Base-by-base conservation (phyloP, 1,140 invertebrate genomes). In the Polyergus mexicanus region DNA sequence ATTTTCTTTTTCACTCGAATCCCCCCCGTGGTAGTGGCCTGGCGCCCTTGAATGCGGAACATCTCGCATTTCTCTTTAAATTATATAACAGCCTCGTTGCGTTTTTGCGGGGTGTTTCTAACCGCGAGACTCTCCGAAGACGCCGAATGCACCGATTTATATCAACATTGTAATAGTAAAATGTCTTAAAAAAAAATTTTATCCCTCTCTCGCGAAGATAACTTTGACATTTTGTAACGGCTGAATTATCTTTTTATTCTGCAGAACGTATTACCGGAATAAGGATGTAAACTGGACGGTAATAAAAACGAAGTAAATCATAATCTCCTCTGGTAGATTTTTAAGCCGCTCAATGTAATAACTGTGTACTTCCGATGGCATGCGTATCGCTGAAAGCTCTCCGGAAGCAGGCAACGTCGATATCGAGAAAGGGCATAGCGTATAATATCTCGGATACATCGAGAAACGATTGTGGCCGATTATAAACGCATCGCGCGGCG, bases 401-500 rank as follows among this genome's bases (percentile, higher is more conserved):
- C 75, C 68, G 54, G 63, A 63, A 63, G n/a, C 38, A 25, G 8
- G 2, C 63, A 54, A 41, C 62, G 71, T 63, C 56, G 22, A 62
- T 47, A 71, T 41, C 28, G 35, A 35, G 76, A 80, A 81, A 71
- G 80, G 62, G 32, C 44, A 60, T 60, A 65, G 8, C 54, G 58
- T 41, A 68, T 66, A 54, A 44, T 44, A 66, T n/a, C 32, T 66
- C 68, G 71, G 71, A 62, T 72, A 76, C 84, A 78, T 85, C 74
- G 84, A 63, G 60, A 58, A 86, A 62, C 66, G 87, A 89, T 86
- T 66, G 84, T 71, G 81, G 88, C 76, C 88, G 90, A 93, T 93
- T 93, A 92, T 80, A 87, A 92, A 91, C 88, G 86, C 89, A 91
- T 92, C 87, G 89, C 87, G 89, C 65, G 60, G 88, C 84, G 84